Base-by-base conservation (phyloP, 2,888 invertebrate species). In the Physocephala rufipes region DNA sequence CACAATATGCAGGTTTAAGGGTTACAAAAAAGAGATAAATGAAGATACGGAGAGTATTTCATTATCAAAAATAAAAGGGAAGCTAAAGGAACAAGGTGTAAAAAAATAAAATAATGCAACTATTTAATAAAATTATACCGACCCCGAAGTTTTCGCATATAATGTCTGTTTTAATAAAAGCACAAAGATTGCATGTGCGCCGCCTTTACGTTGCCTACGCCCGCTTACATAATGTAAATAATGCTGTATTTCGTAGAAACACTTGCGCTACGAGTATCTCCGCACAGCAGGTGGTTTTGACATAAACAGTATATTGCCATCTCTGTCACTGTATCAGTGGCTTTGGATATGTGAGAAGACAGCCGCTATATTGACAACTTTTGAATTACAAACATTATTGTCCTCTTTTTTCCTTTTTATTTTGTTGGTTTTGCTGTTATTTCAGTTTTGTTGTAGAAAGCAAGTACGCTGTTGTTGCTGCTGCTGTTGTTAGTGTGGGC, bases 261-360 rank as follows among this genome's bases (percentile, higher is more conserved):
- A 26, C 66, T 24, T 51, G 43, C 67, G 67, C 66, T 24, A 24
- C 58, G 58, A 28, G 26, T 58, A 36, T 9, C 19, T 63, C 15
- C 58, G 28, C 58, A 67, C 58, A 67, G 67, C 67, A 67, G 67
- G 67, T 67, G 67, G 58, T 36, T 36, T 28, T 21, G 19, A 2
- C 15, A 16, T 19, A 26, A 26, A 12, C 47, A 1, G 13, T n/a
- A n/a, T n/a, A n/a, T n/a, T n/a, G n/a, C 36, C 36, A 36, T 36
- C 36, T 36, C 36, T 7, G 4, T 36, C 28, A 5, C 12, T 36
- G 21, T 1, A 53, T 30, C 24, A 19, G n/a, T 19, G 24, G 9
- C 21, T 24, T 2, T 1, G 13, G 36, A n/a, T 30, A 7, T 5
- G 55, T 13, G 19, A 67, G 67, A 65, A 26, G 26, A 65, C 51